Base-by-base conservation (phyloP, 2,888 invertebrate genomes). In the Xiphydria camelus region DNA sequence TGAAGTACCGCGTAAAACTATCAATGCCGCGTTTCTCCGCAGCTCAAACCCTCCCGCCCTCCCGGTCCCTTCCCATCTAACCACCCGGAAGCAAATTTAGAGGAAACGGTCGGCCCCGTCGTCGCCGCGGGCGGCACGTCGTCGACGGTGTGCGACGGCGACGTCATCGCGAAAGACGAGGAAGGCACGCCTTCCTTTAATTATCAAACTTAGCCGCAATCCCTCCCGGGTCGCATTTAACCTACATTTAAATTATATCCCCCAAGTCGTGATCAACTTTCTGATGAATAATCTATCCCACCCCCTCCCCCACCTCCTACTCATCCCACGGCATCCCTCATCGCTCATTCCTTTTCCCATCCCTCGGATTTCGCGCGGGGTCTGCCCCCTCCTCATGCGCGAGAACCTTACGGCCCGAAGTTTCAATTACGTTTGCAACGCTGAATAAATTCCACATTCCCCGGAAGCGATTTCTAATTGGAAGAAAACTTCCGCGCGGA, bases 221-320 rank as follows among this genome's bases (percentile, higher is more conserved):
- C 43, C 37, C 43, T 38, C 38, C 17, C 35, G 43, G 43, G 43
- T 44, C 43, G 43, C 43, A 38, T 44, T 44, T 44, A 44, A 44
- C 43, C 43, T 44, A 44, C 43, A 44, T 44, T 44, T 44, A 44
- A 44, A 44, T 44, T 44, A 44, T 44, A 44, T 44, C 36, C 37
- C 37, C 43, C 43, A 31, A 44, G 43, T 44, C 43, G 43, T 44
- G 43, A 44, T 44, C 43, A 38, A 44, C 43, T 44, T 38, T 32
- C 32, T 44, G 43, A 44, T 44, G 43, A 44, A 44, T 44, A 44
- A 44, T 36, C 37, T 38, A 38, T 31, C 12, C 43, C 29, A 14
- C 29, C 7, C 29, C 7, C 29, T 14, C 12, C 29, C 12, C 6
- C n/a, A n/a, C n/a, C 36, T 39, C 31, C 32, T 9, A 12, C 20